phyloP scores from a whole-genome alignment of 2,888 invertebrate genomes.

The Agrotis puta region DNA sequence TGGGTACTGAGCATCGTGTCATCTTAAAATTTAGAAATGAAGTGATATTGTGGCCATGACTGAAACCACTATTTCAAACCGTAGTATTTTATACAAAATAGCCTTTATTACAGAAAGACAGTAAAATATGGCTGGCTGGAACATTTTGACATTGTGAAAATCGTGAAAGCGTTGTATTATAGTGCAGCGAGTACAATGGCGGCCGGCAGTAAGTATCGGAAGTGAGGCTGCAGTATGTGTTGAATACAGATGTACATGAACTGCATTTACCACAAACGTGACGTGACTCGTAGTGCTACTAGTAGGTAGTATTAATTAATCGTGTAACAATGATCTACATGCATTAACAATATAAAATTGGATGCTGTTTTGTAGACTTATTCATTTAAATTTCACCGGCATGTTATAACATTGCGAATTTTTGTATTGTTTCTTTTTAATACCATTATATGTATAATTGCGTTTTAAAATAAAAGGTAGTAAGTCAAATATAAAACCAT shows the following conservation, averaged over 20 bases:
- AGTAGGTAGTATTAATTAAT: neutral
- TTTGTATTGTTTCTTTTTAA: too few species aligned
- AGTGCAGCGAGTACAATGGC: slow-evolving; percentile 41
- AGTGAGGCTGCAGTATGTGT: slow-evolving; percentile 12
- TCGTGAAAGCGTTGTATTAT: slow-evolving; percentile 58
- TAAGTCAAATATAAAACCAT: too few species aligned
- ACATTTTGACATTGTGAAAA: slow-evolving; percentile 56
- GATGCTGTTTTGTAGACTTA: neutral
- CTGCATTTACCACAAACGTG: neutral
- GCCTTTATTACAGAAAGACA: neutral
- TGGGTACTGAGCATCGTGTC: slow-evolving; percentile 29
- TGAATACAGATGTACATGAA: neutral
- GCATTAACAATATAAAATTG: too few species aligned
- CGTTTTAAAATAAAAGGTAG: too few species aligned
- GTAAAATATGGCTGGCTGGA: slow-evolving; percentile 23
- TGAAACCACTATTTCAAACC: neutral
- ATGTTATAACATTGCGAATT: too few species aligned
- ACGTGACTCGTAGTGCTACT: neutral
- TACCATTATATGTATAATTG: too few species aligned
- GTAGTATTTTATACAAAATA: neutral
- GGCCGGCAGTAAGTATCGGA: slow-evolving; percentile 43
- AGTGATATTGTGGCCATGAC: neutral
- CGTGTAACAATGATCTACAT: neutral
- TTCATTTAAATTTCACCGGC: too few species aligned
- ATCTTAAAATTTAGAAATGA: neutral